Base-by-base conservation (phyloP, 2,888 invertebrate species). In the Hecatera dysodea region DNA sequence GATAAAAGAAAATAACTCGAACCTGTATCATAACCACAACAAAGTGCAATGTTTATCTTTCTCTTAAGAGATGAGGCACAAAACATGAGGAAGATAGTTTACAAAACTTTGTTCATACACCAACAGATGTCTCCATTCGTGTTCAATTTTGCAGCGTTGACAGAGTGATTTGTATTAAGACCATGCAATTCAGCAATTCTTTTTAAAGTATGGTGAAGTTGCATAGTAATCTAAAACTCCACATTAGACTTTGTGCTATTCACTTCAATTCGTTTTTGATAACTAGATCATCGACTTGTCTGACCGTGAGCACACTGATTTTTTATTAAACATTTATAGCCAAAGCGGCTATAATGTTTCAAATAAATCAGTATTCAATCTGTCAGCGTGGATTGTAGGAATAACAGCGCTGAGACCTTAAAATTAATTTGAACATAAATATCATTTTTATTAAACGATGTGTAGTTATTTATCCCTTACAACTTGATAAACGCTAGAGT, bases 41-140 rank as follows among this genome's bases (percentile, higher is more conserved):
- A 11, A 36, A 72, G 22, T 72, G 6, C 11, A 27, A n/a, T 52
- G 36, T 52, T 72, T 39, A 29, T 56, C 19, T 24, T 19, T 22
- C 27, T 55, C 50, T 9, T 17, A 33, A 5, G 36, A 76, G 61
- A 44, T 24, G 29, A 46, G 75, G 24, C 15, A 33, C 65, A 71
- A 66, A 81, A 81, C 72, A 78, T n/a, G 50, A 39, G 19, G 3
- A 29, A 22, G 50, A 63, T 46, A 81, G 78, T 71, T 81, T 81
- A 78, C 78, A 71, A 81, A 63, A 63, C 82, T 78, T 44, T 71
- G 36, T 11, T 59, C 33, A 50, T 62, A 19, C 24, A 44, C 63
- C 29, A 42, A 55, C 63, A 71, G 55, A 66, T 61, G 24, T 19
- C 44, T 39, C 33, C 59, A 24, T 57, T 66, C 39, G 11, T 24